Conservation (phyloP, 1,140 invertebrate species). For the Nylanderia fulva region DNA sequence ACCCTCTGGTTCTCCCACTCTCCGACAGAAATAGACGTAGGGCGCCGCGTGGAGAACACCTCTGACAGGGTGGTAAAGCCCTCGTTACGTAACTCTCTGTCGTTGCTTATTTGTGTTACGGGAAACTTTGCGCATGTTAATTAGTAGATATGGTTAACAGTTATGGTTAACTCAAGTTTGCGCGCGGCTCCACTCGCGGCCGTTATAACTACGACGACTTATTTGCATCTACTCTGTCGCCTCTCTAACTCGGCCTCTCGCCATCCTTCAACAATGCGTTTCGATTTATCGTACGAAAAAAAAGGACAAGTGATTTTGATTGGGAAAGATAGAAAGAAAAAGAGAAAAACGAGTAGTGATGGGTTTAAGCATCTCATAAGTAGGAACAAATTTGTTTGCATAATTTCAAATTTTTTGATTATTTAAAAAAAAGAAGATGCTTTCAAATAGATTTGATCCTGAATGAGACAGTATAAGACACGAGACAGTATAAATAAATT, state of each 20-base stretch:
- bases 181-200: constrained; percentile 29
- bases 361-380: too few species aligned
- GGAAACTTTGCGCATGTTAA: constrained; percentile 73
- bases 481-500: too few species aligned
- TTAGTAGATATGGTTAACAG: constrained; percentile 73
- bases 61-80: constrained; percentile 69
- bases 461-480: too few species aligned
- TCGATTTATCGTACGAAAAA: constrained; percentile 12
- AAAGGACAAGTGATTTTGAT: too few species aligned
- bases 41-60: constrained; percentile 40
- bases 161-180: constrained; percentile 70
- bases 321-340: too few species aligned
- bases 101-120: constrained; percentile 73
- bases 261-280: constrained; percentile 14
- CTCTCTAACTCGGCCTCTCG: neutral
- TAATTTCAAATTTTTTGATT: too few species aligned
- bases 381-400: too few species aligned
- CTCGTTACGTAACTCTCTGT: constrained; percentile 71
- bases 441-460: too few species aligned
- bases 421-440: too few species aligned
- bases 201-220: constrained; percentile 48
- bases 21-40: neutral
- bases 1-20: too few species aligned
- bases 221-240: constrained; percentile 37
- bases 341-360: too few species aligned